Evolutionary conservation across 2,797 vertebrate genomes (phyloP).

Genomic region (Tragopan temminckii): DNA sequence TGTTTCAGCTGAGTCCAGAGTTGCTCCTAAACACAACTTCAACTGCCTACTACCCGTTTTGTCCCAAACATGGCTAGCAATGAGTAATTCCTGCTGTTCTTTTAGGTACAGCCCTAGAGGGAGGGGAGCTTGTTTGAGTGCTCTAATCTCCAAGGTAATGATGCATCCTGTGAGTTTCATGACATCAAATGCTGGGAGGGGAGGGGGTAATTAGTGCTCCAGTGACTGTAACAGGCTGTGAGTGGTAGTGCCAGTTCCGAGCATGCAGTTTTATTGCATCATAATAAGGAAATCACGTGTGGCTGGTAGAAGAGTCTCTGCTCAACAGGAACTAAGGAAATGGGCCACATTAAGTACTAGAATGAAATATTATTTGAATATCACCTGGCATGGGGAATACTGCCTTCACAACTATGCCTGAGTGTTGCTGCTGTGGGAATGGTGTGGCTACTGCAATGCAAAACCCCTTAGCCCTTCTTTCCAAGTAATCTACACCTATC

Average conservation of each 20-base stretch:
- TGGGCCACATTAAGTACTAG: neutral
- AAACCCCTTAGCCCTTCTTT: neutral
- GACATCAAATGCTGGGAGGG: slow-evolving; percentile 61
- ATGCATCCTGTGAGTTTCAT: slow-evolving; percentile 32
- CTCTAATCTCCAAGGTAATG: slow-evolving; percentile 49
- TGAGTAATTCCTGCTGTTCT: neutral
- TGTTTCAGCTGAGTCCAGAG: neutral
- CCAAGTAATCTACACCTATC: neutral
- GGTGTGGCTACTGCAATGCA: neutral
- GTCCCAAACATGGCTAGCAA: neutral
- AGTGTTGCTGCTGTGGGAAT: neutral
- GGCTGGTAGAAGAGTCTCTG: neutral
- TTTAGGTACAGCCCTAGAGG: neutral
- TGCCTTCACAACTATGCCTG: neutral
- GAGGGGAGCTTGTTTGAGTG: slow-evolving; percentile 7
- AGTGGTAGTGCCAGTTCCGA: neutral
- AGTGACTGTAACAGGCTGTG: neutral
- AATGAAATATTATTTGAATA: neutral
- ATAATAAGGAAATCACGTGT: slow-evolving; percentile 23
- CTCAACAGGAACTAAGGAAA: slow-evolving; percentile 27
- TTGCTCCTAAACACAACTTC: neutral
- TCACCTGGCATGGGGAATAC: neutral
- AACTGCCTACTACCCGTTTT: accelerated
- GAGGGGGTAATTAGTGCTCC: slow-evolving; percentile 38
- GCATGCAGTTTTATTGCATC: slow-evolving; percentile 17